These are phyloP conservation scores for Naja naja DNA, from an alignment of 2,113 vertebrate species.

Conservation along the genomic window DNA sequence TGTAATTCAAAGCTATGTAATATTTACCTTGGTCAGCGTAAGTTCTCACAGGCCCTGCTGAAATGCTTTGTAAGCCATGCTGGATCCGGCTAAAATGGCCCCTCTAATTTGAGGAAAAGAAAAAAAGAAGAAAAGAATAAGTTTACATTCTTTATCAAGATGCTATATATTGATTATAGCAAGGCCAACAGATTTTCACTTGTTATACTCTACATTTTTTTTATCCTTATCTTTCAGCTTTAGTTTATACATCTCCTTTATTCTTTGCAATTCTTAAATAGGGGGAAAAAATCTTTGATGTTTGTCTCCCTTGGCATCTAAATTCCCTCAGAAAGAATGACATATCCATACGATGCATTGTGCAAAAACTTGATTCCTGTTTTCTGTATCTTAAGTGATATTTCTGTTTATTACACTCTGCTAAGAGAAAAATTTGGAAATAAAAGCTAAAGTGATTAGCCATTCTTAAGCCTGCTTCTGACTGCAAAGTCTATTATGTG, in stretches of 20 bases:
- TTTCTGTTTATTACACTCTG: neutral
- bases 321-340: neutral
- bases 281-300: neutral
- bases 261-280: neutral
- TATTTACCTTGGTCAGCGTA: conserved; percentile 88
- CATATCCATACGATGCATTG: neutral
- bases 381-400: neutral
- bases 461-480: neutral
- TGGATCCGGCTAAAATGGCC: conserved; percentile 74
- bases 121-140: neutral
- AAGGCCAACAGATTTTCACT: neutral
- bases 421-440: neutral
- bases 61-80: conserved; percentile 79
- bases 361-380: neutral
- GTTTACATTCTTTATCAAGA: neutral
- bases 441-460: neutral
- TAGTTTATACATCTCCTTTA: neutral
- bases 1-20: neutral
- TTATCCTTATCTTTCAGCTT: neutral
- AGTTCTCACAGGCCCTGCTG: conserved; percentile 76
- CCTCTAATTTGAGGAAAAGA: conserved; percentile 68
- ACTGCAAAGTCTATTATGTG: neutral
- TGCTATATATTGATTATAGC: neutral
- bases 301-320: neutral
- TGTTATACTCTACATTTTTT: neutral